A percentile compares a stretch with the other conserved stretches of the same genome.
These are phyloP conservation scores for Pantherophis guttatus DNA, from an alignment of 2,113 vertebrate genomes.

Conservation along the genomic window DNA sequence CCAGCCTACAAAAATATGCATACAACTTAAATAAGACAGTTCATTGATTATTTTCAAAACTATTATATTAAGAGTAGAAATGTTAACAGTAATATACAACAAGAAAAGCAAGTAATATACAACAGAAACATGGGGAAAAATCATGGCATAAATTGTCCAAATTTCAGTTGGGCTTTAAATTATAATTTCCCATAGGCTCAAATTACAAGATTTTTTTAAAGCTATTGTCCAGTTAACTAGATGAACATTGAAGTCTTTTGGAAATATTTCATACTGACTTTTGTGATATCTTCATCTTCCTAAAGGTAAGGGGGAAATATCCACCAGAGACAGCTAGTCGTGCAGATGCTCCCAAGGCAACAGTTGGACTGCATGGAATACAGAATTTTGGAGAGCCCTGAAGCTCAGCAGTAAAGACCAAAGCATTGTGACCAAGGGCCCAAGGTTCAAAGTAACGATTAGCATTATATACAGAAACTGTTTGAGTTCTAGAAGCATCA, in stretches of 20 bases:
- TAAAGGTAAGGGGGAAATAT: slow-evolving; percentile 50
- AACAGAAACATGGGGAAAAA: slow-evolving; percentile 17
- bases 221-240: neutral
- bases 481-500: neutral
- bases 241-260: neutral
- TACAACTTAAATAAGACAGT: neutral
- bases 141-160: neutral
- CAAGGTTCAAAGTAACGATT: neutral
- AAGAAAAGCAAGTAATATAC: slow-evolving; percentile 9
- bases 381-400: slow-evolving; percentile 55
- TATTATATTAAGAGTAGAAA: slow-evolving; percentile 46
- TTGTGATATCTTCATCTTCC: slow-evolving; percentile 30
- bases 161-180: neutral
- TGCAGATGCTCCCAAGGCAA: slow-evolving; percentile 62
- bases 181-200: neutral
- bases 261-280: neutral
- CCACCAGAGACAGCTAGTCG: slow-evolving; percentile 50
- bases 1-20: neutral
- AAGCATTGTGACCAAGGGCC: slow-evolving; percentile 41
- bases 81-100: slow-evolving; percentile 15
- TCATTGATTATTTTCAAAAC: neutral
- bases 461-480: neutral
- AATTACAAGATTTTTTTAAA: neutral
- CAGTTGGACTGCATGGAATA: slow-evolving; percentile 58
- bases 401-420: slow-evolving; percentile 54